phyloP scores from a whole-genome alignment of 2,888 invertebrate species.

The Sabellastarte sp. region DNA sequence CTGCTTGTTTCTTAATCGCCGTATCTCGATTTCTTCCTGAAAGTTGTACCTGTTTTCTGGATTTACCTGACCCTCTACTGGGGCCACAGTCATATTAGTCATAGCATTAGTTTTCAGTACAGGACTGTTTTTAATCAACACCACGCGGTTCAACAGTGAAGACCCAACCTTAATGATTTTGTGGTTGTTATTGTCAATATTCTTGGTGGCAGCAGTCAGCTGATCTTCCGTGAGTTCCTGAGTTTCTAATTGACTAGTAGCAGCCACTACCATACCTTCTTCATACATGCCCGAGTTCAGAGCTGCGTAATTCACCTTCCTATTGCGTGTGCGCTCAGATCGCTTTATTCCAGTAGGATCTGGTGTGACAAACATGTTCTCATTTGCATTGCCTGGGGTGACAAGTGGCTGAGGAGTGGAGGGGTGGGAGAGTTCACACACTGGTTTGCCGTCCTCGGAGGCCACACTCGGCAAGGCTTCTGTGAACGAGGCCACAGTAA shows the following conservation, averaged over 20 bases:
- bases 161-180: no score
- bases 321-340: constrained; percentile 38
- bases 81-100: no score
- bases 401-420: no score
- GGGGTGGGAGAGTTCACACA: no score
- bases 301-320: constrained; percentile 31
- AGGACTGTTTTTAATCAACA: no score
- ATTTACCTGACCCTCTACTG: no score
- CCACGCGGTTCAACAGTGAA: no score
- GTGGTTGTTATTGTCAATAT: no score
- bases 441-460: not conserved
- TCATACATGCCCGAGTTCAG: not conserved
- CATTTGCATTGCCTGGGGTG: no score
- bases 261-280: not conserved
- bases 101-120: not conserved
- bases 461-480: not conserved
- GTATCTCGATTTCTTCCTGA: constrained; percentile 19
- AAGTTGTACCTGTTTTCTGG: not conserved
- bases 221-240: not conserved
- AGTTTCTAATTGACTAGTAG: not conserved
- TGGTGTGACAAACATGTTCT: no score
- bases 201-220: not conserved
- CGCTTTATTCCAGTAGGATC: constrained; percentile 22
- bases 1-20: constrained; percentile 10
- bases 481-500: no score